Base-by-base conservation (phyloP, 2,113 vertebrate species). In the Empidonax traillii region DNA sequence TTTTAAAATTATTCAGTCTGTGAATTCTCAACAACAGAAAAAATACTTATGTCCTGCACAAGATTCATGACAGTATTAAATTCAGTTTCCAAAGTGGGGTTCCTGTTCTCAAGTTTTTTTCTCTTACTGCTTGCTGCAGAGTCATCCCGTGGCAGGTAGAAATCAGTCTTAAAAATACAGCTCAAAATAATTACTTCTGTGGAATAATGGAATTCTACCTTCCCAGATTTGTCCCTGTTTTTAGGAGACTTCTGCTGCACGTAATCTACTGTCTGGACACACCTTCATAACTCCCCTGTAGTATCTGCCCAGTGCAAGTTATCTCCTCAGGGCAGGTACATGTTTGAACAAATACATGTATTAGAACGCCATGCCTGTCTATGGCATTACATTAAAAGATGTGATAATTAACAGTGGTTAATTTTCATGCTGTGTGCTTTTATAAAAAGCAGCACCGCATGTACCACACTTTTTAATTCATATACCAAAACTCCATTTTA, bases 311-410 rank as follows among this genome's bases (percentile, higher is more conserved):
- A 71, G 0, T 77, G n/a, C 63, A 63, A 81, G 73, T 93, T 94
- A 82, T 75, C 47, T 67, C 95, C 89, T 83, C 55, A 61, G 90
- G 96, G 89, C 68, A 77, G 39, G 30, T 87, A 24, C 94, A 63
- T 89, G 91, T 93, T 96, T 37, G 89, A 96, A 93, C 96, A 96
- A 78, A 93, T 63, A n/a, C 14, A 8, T 0, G 0, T 67, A 63
- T 77, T 82, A 65, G 79, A 94, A 56, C 83, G 80, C 83, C 39
- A 20, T 90, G 27, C 52, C 89, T 66, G 22, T 63, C 39, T 78
- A 8, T 90, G 79, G 92, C 75, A 88, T 89, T 86, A 65, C 83
- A 96, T 95, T 71, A 94, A 80, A 95, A 77, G 56, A 41, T 28
- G 24, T 30, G 39, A 8, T 92, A 74, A 91, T 92, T 94, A 92